Base-by-base conservation (phyloP, 2,888 invertebrate genomes). In the Eristalinus aeneus region DNA sequence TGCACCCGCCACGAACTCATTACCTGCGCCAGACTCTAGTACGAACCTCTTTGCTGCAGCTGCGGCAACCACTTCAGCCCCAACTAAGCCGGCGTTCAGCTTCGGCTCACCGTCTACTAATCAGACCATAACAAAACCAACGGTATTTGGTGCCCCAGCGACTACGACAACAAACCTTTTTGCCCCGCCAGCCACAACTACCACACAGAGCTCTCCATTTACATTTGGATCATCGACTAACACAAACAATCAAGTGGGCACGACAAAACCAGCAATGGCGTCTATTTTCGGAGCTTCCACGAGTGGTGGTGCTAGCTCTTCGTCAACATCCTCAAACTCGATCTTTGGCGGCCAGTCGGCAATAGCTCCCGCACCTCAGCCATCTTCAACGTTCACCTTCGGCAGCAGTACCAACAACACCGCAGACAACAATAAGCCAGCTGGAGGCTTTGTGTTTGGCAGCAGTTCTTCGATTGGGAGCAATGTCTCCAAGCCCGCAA, bases 81-180 rank as follows among this genome's bases (percentile, higher is more conserved):
- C 69, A 8, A 16, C 81, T 71, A 80, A 90, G 72, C 63, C 89
- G 88, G 72, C 71, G 74, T 32, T 90, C 89, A 88, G 64, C n/a
- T 90, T 90, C 78, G 88, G 88, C 3, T 74, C 79, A 11, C 53
- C 67, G 10, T 32, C 80, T 11, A 69, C 65, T 10, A 56, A 61
- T 16, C 46, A 64, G 22, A 31, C 74, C 4, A 46, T 58, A 12
- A 32, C 31, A 16, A 68, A 76, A 20, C 60, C 80, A 1, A 10
- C 67, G 11, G 56, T 76, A 31, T 80, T 85, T 20, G 80, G 72
- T 1, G 71, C 68, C 2, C 16, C 85, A 20, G 11, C 58, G 6
- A 12, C 65, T 11, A 39, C 34, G 11, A 61, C 89, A 1, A 73
- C 88, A 0, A 91, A 89, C 80, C 63, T 89, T 0, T 91, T 91